Base-by-base conservation (phyloP, 2,888 invertebrate genomes). In the Andrena minutula region DNA sequence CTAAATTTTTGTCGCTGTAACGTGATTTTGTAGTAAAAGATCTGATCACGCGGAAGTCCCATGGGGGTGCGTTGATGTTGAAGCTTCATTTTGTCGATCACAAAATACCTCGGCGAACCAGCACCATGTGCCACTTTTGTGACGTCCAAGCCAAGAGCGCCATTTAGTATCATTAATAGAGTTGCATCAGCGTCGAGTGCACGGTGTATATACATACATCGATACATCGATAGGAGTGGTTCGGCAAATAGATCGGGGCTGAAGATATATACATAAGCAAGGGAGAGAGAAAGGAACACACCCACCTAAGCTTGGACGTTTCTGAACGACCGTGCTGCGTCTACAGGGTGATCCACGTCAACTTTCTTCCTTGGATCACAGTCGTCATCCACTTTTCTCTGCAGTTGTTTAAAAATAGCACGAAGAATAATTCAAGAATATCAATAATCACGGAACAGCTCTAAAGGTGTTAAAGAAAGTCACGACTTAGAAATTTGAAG, bases 151-250 rank as follows among this genome's bases (percentile, higher is more conserved):
- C 35, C 69, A 72, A 80, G 83, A 85, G 77, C 74, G 76, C 74
- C 68, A 69, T 86, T 86, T 85, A 86, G 81, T 81, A 86, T 87
- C 86, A 83, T 86, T 87, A 87, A 87, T 86, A 81, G 85, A 86
- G 86, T 87, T 86, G 87, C 87, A 85, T 87, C 87, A 87, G 87
- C 77, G 79, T 63, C 66, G 85, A 79, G 77, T 77, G 83, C 80
- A 75, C 76, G 74, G 70, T 76, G 56, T 23, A 56, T 26, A 56
- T 23, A 56, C 56, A 10, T 56, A 56, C 56, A 10, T 56, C 56
- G 85, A 81, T 83, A 81, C 83, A 86, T 87, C 85, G 83, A 75
- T 80, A 85, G 87, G 87, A 87, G 87, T 87, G 87, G 87, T 85
- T 83, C 85, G 79, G 83, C 80, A 86, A 83, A 85, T 85, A 85